Evolutionary conservation across 1,140 invertebrate genomes (phyloP).

Genomic region (Ruditapes philippinarum): DNA sequence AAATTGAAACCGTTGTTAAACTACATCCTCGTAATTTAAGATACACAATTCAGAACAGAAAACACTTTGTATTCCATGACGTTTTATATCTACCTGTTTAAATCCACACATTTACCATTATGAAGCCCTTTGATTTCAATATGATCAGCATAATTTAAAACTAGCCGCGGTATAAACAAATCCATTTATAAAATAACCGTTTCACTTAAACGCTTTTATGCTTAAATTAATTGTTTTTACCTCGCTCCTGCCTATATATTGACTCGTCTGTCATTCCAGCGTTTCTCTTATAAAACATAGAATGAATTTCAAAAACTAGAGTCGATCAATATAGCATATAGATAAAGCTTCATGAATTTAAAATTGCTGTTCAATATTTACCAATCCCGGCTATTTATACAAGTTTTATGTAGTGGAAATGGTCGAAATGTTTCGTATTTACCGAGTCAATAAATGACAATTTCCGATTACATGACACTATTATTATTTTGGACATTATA

Average conservation of each 20-base stretch:
- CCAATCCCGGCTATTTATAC: background rate
- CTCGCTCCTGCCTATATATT: background rate
- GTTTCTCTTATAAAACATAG: background rate
- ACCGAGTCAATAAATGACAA: background rate
- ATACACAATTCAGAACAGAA: no score
- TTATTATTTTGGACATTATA: no score
- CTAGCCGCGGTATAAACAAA: no score
- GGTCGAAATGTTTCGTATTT: background rate
- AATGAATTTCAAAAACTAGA: constrained; percentile 21
- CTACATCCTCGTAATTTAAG: no score
- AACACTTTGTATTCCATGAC: no score
- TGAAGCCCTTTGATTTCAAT: no score
- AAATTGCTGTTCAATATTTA: constrained; percentile 27
- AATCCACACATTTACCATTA: no score
- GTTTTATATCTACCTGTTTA: no score
- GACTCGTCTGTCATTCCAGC: constrained; percentile 6
- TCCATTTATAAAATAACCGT: no score
- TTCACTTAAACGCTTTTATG: background rate
- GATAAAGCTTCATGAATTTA: constrained; percentile 22
- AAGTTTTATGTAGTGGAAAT: constrained; percentile 11
- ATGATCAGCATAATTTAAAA: no score
- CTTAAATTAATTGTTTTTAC: background rate
- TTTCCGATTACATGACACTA: no score
- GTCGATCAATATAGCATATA: background rate
- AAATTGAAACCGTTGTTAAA: no score